These are phyloP conservation scores for Cassiopea xamachana DNA, from an alignment of 30 jellyfish, hydroid and myxozoan genomes.

Conservation along the genomic window DNA sequence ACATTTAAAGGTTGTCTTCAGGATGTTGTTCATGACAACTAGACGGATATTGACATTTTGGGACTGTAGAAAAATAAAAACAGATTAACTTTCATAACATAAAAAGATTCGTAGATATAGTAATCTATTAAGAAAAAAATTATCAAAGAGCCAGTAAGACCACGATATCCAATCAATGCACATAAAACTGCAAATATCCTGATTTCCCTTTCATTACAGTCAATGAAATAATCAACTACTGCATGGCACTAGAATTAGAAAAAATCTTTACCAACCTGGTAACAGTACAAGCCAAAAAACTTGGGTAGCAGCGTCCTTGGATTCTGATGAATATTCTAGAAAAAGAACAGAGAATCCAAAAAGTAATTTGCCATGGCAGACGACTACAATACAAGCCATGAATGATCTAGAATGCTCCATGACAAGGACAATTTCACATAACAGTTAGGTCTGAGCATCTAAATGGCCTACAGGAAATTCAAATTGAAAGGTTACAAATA, in stretches of 20 bases:
- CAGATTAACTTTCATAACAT: background rate
- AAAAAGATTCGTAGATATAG: background rate
- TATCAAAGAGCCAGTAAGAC: too few relatives aligned
- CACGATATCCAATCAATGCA: too few relatives aligned
- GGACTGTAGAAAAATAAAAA: conserved; percentile 59
- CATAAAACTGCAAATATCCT: too few relatives aligned
- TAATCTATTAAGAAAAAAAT: too few relatives aligned
- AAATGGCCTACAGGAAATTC: too few relatives aligned
- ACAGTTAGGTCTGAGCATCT: too few relatives aligned
- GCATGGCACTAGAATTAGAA: background rate
- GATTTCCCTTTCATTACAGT: too few relatives aligned
- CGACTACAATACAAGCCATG: background rate
- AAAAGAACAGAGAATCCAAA: background rate
- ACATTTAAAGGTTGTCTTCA: conserved; percentile 87
- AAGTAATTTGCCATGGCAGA: background rate
- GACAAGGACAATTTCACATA: too few relatives aligned
- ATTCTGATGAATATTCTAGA: conserved; percentile 91
- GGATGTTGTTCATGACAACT: conserved; percentile 93
- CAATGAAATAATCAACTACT: background rate
- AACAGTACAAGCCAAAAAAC: conserved; percentile 92
- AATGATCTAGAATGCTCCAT: too few relatives aligned
- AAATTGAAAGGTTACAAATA: too few relatives aligned
- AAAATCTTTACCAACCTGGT: conserved; percentile 61
- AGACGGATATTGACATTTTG: conserved; percentile 89
- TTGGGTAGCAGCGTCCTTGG: conserved; percentile 97